A percentile compares a stretch with the other conserved stretches of the same genome.
Evolutionary conservation across 2,888 invertebrate species (phyloP).

Genomic region (Agriopis aurantiaria): DNA sequence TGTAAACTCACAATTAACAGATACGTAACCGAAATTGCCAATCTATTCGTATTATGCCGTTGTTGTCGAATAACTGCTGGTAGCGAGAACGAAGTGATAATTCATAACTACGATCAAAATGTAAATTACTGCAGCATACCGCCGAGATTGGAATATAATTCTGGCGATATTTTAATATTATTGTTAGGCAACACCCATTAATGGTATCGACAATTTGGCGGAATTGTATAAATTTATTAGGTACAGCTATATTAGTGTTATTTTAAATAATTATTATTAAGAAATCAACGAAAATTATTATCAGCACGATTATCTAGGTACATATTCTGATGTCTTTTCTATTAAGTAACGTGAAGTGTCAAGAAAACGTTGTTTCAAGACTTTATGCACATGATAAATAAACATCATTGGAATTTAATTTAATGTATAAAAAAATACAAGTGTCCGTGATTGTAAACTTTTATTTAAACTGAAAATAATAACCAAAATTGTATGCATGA

Average conservation of each 20-base stretch:
- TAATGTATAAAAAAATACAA: too few species aligned
- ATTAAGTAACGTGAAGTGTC: background rate
- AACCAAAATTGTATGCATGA: background rate
- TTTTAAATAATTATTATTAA: background rate
- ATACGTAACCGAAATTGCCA: constrained; percentile 72
- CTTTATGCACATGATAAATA: too few species aligned
- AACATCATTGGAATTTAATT: too few species aligned
- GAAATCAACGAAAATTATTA: background rate
- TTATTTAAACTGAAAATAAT: background rate
- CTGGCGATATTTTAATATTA: constrained; percentile 33
- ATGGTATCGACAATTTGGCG: constrained; percentile 34
- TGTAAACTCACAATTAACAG: constrained; percentile 73
- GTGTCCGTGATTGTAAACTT: too few species aligned
- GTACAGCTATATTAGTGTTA: background rate
- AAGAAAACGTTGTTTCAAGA: background rate
- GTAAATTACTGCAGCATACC: constrained; percentile 42
- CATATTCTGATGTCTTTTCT: background rate
- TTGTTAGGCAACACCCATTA: constrained; percentile 28
- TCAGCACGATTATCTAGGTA: too few species aligned
- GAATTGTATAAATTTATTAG: constrained; percentile 21
- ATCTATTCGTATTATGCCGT: constrained; percentile 66
- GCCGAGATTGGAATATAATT: constrained; percentile 37
- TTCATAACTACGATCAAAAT: constrained; percentile 42
- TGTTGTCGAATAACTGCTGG: constrained; percentile 45
- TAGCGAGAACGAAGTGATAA: constrained; percentile 32